Base-by-base conservation (phyloP, 2,113 vertebrate species). In the Corythaeola cristata region DNA sequence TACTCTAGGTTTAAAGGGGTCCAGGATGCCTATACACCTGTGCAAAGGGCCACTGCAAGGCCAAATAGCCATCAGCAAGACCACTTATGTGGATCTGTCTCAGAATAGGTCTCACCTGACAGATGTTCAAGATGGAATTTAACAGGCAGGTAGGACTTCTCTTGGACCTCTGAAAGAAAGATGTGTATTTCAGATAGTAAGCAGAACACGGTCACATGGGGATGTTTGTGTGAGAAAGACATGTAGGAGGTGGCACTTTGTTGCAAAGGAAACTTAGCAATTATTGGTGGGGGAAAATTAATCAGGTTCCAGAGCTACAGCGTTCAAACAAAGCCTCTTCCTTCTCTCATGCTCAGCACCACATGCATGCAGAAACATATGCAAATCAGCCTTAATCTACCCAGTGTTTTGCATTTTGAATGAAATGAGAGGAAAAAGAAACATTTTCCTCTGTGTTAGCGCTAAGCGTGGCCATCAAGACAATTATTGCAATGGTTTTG, bases 381-480 rank as follows among this genome's bases (percentile, higher is more conserved):
- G 62, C 59, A 92, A 60, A 92, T 64, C 13, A 17, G 16, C 58
- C 87, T 80, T 85, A 77, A 94, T 49, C 63, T 91, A 73, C 52
- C 0, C 11, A 69, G 32, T 45, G 39, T 18, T 97, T 95, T 89
- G 68, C 64, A 93, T 95, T 93, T 89, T 60, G n/a, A 73, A 22
- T 81, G 77, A 83, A 92, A 92, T 1, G 12, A 84, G 16, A 73
- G 15, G 66, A 15, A 68, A 87, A 94, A 90, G 21, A 95, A 92
- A 47, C 37, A 44, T 93, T 96, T 88, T 89, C 66, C 37, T 94
- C 63, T 55, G 5, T 79, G 22, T 66, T 68, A 79, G 60, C 32
- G 75, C 28, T 69, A 45, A 89, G 52, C 2, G 22, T 44, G 62
- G 8, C 53, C 45, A 58, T 85, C 50, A 39, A 55, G 39, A 35